Evolutionary conservation across 2,888 invertebrate genomes (phyloP).

Genomic region (Stratiomys singularior): DNA sequence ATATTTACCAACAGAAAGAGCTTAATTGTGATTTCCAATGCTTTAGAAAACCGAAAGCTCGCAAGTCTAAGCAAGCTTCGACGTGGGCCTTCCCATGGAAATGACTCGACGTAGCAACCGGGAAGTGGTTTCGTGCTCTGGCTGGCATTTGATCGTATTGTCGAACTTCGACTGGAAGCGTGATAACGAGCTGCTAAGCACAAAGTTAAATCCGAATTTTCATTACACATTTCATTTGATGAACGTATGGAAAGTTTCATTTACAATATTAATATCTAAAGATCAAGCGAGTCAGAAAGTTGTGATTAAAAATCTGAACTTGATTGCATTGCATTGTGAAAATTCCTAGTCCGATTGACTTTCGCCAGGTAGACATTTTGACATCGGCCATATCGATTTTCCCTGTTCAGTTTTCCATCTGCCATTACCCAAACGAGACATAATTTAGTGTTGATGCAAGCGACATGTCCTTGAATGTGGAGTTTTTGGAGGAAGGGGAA

Average conservation of each 20-base stretch:
- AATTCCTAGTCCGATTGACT: background rate
- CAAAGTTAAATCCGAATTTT: conserved; percentile 20
- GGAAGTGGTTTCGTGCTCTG: background rate
- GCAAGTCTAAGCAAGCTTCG: conserved; percentile 4
- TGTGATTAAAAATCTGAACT: background rate
- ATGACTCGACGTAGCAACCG: conserved; percentile 11
- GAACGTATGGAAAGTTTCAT: conserved; percentile 38
- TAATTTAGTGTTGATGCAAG: background rate
- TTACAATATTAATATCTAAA: background rate
- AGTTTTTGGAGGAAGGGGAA: conserved; percentile 35
- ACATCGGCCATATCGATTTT: conserved; percentile 7
- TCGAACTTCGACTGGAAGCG: conserved; percentile 27
- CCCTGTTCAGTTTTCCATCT: background rate
- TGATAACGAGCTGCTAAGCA: background rate
- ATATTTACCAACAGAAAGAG: too few relatives aligned
- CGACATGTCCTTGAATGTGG: background rate
- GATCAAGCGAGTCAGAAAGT: conserved; percentile 10
- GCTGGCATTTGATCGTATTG: conserved; percentile 35
- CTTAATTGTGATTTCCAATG: too few relatives aligned
- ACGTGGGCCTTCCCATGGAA: background rate
- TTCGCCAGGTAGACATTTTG: conserved; percentile 17
- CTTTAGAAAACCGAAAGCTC: too few relatives aligned
- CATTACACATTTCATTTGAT: conserved; percentile 6
- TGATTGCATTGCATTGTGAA: conserved; percentile 1
- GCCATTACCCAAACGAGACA: background rate